These are phyloP conservation scores for Incurvaria masculella DNA, from an alignment of 2,888 invertebrate genomes.

Conservation along the genomic window DNA sequence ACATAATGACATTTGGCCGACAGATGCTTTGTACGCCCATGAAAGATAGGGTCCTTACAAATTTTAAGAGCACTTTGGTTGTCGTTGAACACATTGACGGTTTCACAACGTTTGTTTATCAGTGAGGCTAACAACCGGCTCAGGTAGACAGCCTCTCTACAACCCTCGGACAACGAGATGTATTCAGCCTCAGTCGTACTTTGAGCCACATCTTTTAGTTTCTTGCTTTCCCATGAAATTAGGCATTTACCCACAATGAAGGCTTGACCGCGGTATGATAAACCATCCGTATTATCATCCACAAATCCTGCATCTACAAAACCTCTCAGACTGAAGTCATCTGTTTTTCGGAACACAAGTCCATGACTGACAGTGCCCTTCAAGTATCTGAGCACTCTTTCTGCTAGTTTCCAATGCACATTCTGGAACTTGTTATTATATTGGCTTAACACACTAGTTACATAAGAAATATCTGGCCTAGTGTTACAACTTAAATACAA, in stretches of 20 bases:
- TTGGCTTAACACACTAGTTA: background rate
- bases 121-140: too few species aligned
- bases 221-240: conserved; percentile 21
- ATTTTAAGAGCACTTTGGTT: too few species aligned
- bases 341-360: conserved; percentile 12
- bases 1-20: too few species aligned
- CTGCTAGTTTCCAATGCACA: conserved; percentile 1
- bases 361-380: conserved; percentile 15
- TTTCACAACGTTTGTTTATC: too few species aligned
- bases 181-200: conserved; percentile 24
- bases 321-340: conserved; percentile 10
- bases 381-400: conserved; percentile 1
- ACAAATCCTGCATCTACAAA: conserved; percentile 20
- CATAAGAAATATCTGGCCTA: background rate
- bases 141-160: conserved; percentile 15
- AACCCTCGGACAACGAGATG: conserved; percentile 19
- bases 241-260: conserved; percentile 18
- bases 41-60: too few species aligned
- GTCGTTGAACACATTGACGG: too few species aligned
- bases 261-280: conserved; percentile 20
- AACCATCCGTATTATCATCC: conserved; percentile 16
- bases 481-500: background rate
- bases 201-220: conserved; percentile 18
- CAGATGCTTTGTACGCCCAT: too few species aligned
- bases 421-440: background rate